A percentile compares a stretch with the other conserved stretches of the same genome.
Evolutionary conservation across 2,113 vertebrate species (phyloP).

Genomic region (Dipodomys merriami): DNA sequence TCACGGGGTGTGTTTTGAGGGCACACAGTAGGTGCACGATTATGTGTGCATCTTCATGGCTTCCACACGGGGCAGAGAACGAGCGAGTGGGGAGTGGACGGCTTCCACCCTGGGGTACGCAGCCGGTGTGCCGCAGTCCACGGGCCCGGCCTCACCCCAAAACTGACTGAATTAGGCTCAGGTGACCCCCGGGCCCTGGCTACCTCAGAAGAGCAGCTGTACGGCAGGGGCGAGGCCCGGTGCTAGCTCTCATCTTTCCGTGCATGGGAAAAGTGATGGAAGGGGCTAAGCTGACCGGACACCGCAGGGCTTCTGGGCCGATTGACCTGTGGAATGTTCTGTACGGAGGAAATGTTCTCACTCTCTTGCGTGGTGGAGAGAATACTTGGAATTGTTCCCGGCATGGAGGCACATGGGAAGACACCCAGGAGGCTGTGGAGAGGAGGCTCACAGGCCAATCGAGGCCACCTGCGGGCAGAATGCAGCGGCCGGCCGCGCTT

Average conservation of each 20-base stretch:
- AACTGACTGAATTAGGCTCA: neutral
- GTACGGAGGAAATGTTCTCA: neutral
- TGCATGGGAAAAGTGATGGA: too few species aligned
- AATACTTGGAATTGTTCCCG: neutral
- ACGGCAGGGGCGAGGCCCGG: neutral
- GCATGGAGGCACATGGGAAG: neutral
- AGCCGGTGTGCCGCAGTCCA: neutral
- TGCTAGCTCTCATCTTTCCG: neutral
- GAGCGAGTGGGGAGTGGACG: neutral
- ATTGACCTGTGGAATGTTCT: neutral
- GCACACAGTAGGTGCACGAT: too few species aligned
- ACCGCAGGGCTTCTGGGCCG: too few species aligned
- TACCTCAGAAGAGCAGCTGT: neutral
- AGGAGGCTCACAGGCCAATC: too few species aligned
- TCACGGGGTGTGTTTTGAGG: too few species aligned
- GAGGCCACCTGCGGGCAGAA: neutral
- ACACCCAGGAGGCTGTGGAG: too few species aligned
- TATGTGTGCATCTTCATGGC: too few species aligned
- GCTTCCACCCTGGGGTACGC: neutral
- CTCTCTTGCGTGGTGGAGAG: neutral
- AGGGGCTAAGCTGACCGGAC: too few species aligned
- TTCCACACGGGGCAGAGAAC: neutral
- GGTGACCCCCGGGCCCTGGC: neutral
- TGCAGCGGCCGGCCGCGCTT: fast-evolving
- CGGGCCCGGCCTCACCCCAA: neutral